Evolutionary conservation across 2,797 vertebrate genomes (phyloP).

Genomic region (Chiroxiphia lanceolata): DNA sequence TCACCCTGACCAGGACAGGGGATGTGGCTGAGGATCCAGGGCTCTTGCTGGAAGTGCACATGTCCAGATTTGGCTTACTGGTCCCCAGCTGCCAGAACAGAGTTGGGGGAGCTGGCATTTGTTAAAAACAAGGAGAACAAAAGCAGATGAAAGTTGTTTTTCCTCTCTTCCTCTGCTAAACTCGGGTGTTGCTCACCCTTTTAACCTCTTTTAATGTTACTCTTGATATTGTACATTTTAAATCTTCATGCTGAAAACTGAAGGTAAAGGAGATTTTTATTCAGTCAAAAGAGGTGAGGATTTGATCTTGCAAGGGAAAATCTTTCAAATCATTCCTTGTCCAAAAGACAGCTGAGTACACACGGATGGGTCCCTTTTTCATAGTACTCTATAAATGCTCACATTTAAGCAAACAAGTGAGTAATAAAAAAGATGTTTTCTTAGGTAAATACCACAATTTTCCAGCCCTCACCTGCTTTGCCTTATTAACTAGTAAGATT

Average conservation of each 20-base stretch:
- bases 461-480: not conserved
- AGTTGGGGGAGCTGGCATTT: not conserved
- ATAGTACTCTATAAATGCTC: not conserved
- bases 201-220: not conserved
- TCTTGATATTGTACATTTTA: not conserved
- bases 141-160: not conserved
- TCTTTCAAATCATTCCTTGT: not conserved
- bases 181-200: not conserved
- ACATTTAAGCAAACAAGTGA: not conserved
- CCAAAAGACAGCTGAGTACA: not conserved
- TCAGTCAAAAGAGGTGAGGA: not conserved
- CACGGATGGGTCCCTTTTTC: not conserved
- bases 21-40: not conserved
- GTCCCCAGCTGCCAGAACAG: not conserved
- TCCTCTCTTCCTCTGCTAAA: not conserved
- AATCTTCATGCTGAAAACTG: not conserved
- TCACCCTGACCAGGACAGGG: not conserved
- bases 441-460: not conserved
- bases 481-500: not conserved
- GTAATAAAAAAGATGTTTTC: not conserved
- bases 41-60: not conserved
- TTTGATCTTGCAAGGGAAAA: not conserved
- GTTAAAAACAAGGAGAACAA: not conserved
- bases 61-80: not conserved
- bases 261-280: not conserved